Conservation (phyloP, 2,113 vertebrate species). For the Galeopterus variegatus region DNA sequence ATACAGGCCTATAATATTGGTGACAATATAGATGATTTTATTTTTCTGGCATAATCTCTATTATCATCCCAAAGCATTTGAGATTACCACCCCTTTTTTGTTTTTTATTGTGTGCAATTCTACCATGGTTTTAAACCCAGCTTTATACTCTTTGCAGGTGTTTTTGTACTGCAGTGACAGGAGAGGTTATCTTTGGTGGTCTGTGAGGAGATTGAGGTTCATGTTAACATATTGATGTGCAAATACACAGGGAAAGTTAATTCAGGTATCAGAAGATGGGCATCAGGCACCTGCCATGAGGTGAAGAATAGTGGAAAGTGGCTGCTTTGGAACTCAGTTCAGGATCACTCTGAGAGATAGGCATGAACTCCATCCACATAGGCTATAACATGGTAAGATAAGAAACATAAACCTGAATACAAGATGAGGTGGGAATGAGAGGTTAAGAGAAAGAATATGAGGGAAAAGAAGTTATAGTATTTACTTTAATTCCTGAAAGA, state of each 20-base stretch:
- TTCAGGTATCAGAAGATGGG: neutral
- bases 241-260: constrained; percentile 39
- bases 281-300: neutral
- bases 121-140: neutral
- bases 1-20: neutral
- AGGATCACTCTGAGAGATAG: neutral
- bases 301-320: neutral
- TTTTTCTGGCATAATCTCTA: constrained; percentile 4
- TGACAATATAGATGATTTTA: neutral
- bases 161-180: neutral
- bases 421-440: neutral
- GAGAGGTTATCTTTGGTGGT: constrained; percentile 51
- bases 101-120: neutral
- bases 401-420: neutral
- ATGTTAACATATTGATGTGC: neutral
- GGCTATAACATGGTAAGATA: neutral
- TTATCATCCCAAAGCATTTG: neutral
- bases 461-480: neutral
- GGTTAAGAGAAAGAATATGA: neutral
- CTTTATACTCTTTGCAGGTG: neutral
- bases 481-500: neutral
- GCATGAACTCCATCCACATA: rapidly evolving
- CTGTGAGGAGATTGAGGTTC: constrained; percentile 44
- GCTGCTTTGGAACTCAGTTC: neutral
- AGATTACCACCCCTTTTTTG: neutral